phyloP scores from a whole-genome alignment of 2,113 vertebrate genomes.

The Carettochelys insculpta region DNA sequence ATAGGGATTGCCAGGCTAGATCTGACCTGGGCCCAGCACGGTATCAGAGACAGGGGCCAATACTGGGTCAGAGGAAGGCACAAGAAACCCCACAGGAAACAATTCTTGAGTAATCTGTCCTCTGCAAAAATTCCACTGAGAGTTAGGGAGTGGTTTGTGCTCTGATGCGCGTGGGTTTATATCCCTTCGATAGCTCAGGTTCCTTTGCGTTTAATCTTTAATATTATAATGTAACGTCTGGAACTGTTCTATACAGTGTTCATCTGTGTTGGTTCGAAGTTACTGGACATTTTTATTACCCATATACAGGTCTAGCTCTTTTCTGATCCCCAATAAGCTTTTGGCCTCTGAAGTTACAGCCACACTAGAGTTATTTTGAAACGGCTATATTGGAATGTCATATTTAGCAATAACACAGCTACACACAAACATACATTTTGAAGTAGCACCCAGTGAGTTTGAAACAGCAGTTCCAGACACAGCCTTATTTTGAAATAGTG shows the following conservation, averaged over 20 bases:
- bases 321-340: not conserved
- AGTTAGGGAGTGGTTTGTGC: not conserved
- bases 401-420: no score
- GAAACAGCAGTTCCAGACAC: no score
- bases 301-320: not conserved
- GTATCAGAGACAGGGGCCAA: not conserved
- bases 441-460: no score
- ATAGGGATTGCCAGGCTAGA: not conserved
- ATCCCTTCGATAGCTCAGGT: not conserved
- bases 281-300: not conserved
- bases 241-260: not conserved
- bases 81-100: not conserved
- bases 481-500: no score
- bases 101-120: not conserved
- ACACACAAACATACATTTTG: no score
- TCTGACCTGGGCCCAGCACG: not conserved
- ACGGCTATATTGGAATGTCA: no score
- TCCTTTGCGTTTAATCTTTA: not conserved
- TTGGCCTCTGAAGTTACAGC: not conserved
- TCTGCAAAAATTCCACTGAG: rapidly evolving
- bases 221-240: not conserved
- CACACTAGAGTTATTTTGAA: no score
- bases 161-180: not conserved
- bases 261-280: not conserved
- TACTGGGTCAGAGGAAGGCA: not conserved